A percentile compares a stretch with the other conserved stretches of the same genome.
These are phyloP conservation scores for Frankliniella intonsa DNA, from an alignment of 2,888 invertebrate genomes.

Conservation along the genomic window DNA sequence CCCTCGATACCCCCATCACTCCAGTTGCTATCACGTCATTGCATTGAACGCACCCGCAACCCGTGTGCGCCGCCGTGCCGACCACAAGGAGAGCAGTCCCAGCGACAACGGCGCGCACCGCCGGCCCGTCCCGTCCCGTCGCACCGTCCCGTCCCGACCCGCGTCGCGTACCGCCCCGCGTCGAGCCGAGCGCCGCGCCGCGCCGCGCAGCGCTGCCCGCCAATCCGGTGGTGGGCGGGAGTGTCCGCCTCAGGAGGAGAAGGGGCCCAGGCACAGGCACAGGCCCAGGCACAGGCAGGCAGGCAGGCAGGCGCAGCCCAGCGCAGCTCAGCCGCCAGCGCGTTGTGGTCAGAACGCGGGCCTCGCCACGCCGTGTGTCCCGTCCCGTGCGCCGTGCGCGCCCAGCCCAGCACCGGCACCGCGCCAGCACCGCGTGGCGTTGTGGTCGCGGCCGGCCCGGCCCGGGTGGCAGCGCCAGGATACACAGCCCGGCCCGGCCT, in stretches of 20 bases:
- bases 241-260: background rate
- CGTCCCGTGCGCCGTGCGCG: too few relatives aligned
- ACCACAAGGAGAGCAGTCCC: background rate
- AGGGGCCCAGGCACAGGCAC: background rate
- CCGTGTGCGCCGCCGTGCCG: background rate
- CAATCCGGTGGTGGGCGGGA: background rate
- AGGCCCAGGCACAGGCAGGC: background rate
- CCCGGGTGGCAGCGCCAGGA: too few relatives aligned
- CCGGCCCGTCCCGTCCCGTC: background rate
- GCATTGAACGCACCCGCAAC: background rate
- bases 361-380: too few relatives aligned
- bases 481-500: background rate
- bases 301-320: background rate
- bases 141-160: background rate
- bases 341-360: too few relatives aligned
- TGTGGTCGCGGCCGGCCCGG: too few relatives aligned
- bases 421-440: too few relatives aligned
- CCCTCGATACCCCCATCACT: slow-evolving; percentile 22
- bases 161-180: background rate
- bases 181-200: background rate
- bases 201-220: background rate
- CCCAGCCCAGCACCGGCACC: too few relatives aligned
- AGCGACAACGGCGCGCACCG: background rate
- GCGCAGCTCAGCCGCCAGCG: background rate
- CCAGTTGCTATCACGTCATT: slow-evolving; percentile 26